Evolutionary conservation across 1,140 invertebrate species (phyloP), one percentile per base, ranked within the genome.

Genomic region (Pristionchus pacificus): DNA sequence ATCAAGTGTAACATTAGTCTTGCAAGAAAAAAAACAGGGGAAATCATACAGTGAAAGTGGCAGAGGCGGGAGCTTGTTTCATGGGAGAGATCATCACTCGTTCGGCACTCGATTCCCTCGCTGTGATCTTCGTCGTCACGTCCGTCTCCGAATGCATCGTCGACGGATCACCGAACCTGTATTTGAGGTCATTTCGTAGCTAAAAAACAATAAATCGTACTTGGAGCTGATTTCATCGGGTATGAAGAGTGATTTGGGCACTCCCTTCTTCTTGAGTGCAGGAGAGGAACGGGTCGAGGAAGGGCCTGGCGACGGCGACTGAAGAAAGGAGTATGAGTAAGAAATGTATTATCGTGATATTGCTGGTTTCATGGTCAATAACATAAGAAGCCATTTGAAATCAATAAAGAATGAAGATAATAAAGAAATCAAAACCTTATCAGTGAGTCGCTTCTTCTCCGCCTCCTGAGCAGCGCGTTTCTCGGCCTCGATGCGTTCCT

Each of bases 181-280:
- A 49, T 49, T 6, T 19, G 19, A 49, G 19, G 38, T 49, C n/a
- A n/a, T n/a, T n/a, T n/a, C 19, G 38, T 10, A 49, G 6, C 6
- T 49, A 49, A 49, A 49, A n/a, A 49, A 49, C 38, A 19, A 49
- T 10, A 19, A 49, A 49, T 49, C 38, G 6, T 49, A 49, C 38
- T 49, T 49, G 27, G 74, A 76, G 70, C 74, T 76, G 59, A 76
- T 76, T 71, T 76, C 75, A 71, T 76, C 75, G 1, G 75, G 75
- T 67, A 76, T 76, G 69, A 76, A 76, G 3, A 76, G 31, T 15
- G 72, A 33, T 38, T 76, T 76, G 6, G 75, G 75, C 60, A 76
- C 68, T 49, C 74, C 62, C 70, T 74, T 73, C 58, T 69, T 69
- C 58, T 69, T 69, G n/a, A 24, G 25, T 68, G 14, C 32, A 15